phyloP scores from a whole-genome alignment of 2,113 vertebrate species.

The Colinus virginianus region DNA sequence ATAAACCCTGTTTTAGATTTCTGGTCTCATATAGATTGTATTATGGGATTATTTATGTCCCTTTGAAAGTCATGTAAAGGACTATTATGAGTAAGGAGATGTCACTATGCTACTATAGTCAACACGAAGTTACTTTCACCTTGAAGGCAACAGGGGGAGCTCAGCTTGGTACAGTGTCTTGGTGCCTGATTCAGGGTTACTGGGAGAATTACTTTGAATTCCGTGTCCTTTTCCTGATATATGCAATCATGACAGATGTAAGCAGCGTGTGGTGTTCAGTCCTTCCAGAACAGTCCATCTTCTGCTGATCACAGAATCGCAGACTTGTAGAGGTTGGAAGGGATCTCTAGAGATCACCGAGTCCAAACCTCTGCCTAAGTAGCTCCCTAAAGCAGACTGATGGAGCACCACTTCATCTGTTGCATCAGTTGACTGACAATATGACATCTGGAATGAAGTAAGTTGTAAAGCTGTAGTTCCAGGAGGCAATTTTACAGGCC shows the following conservation, averaged over 20 bases:
- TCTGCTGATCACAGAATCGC: background rate
- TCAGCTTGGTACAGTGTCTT: background rate
- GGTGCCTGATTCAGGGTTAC: background rate
- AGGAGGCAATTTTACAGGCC: background rate
- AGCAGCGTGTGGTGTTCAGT: background rate
- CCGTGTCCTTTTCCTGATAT: background rate
- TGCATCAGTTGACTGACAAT: background rate
- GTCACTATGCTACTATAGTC: background rate
- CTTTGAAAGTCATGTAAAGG: background rate
- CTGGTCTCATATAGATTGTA: background rate
- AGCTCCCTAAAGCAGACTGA: too few species aligned
- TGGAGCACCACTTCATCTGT: rapidly evolving
- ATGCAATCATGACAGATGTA: background rate
- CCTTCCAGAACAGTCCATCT: rapidly evolving
- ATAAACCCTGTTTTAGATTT: background rate
- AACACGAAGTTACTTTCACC: background rate
- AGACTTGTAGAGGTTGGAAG: too few species aligned
- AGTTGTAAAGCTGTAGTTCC: background rate
- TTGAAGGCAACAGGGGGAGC: rapidly evolving
- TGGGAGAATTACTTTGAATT: background rate
- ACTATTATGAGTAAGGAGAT: background rate
- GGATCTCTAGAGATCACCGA: too few species aligned
- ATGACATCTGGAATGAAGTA: background rate
- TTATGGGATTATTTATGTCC: background rate
- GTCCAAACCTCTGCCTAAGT: too few species aligned